phyloP scores from a whole-genome alignment of 1,140 invertebrate species.

The Aphaenogaster ashmeadi region DNA sequence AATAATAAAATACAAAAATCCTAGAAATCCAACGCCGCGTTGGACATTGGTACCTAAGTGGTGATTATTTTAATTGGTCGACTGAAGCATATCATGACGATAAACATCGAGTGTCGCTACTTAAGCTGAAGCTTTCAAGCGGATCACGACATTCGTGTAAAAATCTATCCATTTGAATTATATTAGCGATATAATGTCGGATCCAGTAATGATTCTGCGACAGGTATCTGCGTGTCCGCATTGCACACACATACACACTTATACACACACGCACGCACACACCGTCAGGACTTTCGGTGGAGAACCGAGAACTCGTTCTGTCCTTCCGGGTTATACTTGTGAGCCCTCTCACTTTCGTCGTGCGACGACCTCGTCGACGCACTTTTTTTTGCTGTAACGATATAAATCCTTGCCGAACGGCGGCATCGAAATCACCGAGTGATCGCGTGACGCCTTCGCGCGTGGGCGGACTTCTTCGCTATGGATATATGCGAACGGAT shows the following conservation, averaged over 20 bases:
- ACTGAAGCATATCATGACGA: not conserved
- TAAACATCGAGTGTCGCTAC: not conserved
- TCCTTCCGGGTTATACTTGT: conserved; percentile 72
- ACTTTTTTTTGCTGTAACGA: conserved; percentile 34
- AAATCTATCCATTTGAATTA: not conserved
- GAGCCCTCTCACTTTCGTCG: conserved; percentile 84
- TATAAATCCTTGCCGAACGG: conserved; percentile 49
- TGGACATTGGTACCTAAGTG: not conserved
- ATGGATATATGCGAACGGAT: not conserved
- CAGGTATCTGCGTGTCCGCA: not conserved
- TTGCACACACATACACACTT: not conserved
- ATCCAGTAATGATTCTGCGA: not conserved
- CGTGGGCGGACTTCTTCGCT: not conserved
- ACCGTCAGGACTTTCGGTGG: conserved; percentile 53
- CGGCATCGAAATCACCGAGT: conserved; percentile 33
- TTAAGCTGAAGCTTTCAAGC: not conserved
- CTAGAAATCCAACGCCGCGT: not conserved
- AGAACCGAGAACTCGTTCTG: conserved; percentile 72
- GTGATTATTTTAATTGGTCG: not conserved
- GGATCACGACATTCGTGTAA: not conserved
- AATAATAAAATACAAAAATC: not conserved
- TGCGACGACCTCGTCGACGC: conserved; percentile 80
- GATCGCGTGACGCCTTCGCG: conserved; percentile 21
- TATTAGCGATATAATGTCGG: not conserved
- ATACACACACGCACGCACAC: not conserved